phyloP scores from a whole-genome alignment of 2,888 invertebrate genomes.

The Tipula confusa region DNA sequence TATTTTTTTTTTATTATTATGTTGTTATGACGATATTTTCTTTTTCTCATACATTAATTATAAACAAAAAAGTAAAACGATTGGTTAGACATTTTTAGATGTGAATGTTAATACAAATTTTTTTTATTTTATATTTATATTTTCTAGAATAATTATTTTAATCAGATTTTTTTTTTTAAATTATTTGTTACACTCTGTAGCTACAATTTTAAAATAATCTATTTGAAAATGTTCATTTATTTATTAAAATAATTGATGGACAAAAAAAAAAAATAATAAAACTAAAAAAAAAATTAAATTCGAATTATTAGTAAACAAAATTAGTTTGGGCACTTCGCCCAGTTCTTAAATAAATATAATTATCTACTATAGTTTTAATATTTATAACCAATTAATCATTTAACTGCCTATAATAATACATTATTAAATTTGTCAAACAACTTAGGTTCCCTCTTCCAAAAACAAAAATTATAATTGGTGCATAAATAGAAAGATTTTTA shows the following conservation, averaged over 20 bases:
- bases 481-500: not conserved
- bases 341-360: not conserved
- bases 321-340: not conserved
- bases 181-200: not conserved
- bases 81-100: not conserved
- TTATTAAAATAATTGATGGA: not conserved
- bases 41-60: not conserved
- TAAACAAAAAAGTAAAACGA: not conserved
- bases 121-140: not conserved
- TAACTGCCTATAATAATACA: not conserved
- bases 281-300: too few species aligned
- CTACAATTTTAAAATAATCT: not conserved
- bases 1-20: not conserved
- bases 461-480: not conserved
- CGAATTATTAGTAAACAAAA: not conserved
- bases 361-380: not conserved
- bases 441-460: not conserved
- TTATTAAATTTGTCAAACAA: not conserved
- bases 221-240: not conserved
- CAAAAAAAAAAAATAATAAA: too few species aligned
- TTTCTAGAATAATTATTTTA: not conserved
- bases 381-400: not conserved
- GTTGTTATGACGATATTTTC: not conserved
- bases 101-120: not conserved
- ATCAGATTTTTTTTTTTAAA: not conserved